Conservation (phyloP, 2,888 invertebrate species). For the Chironomus riparius region DNA sequence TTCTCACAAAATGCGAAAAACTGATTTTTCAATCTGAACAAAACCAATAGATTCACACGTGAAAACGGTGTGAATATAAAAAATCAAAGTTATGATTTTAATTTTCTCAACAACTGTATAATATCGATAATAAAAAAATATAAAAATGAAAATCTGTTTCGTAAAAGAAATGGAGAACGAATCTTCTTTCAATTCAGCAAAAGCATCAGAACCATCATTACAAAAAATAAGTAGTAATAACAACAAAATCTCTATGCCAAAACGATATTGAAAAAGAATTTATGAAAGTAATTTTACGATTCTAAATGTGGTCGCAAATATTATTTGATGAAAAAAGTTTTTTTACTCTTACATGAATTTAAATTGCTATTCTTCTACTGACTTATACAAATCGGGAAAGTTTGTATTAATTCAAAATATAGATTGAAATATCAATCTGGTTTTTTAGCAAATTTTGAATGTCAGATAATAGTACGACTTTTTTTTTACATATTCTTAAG, state of each 20-base stretch:
- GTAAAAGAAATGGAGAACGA: not conserved
- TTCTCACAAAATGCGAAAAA: too few relatives aligned
- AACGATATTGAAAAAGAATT: constrained; percentile 13
- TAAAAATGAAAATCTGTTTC: not conserved
- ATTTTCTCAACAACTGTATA: constrained; percentile 7
- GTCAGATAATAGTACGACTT: too few relatives aligned
- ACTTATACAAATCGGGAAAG: too few relatives aligned
- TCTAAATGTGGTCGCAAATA: constrained; percentile 24
- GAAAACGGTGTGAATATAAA: too few relatives aligned
- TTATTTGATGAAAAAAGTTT: constrained; percentile 20
- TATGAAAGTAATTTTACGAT: constrained; percentile 12
- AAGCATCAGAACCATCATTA: not conserved
- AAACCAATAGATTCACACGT: too few relatives aligned
- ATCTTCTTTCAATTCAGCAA: not conserved
- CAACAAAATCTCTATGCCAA: not conserved
- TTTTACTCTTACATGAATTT: too few relatives aligned
- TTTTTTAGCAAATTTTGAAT: too few relatives aligned
- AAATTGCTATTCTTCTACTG: too few relatives aligned
- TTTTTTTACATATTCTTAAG: too few relatives aligned
- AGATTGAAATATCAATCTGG: too few relatives aligned
- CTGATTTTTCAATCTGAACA: too few relatives aligned
- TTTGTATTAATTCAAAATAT: too few relatives aligned
- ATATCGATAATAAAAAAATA: not conserved
- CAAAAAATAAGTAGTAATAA: not conserved
- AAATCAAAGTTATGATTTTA: not conserved